Base-by-base conservation (phyloP, 1,140 invertebrate species). In the Caenorhabditis inopinata region DNA sequence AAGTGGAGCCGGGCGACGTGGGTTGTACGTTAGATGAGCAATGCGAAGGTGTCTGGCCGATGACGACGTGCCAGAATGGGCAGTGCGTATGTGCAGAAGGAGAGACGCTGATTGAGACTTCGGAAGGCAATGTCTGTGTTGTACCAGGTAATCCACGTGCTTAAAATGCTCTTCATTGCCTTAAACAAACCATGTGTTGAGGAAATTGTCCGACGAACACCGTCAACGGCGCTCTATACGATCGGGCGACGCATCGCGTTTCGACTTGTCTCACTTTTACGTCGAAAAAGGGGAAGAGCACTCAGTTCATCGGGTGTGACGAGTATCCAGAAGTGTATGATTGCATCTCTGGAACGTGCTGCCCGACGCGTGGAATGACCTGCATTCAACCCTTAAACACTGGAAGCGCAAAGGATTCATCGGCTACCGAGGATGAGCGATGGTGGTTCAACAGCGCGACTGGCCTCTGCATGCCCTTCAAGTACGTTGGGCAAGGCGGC, bases 251-350 rank as follows among this genome's bases (percentile, higher is more conserved):
- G 32, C 84, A 85, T 53, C 32, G 51, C 12, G 42, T 42, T 1
- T 62, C 32, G 18, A 58, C 53, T 1, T 45, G 45, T 45, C 76
- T 38, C 9, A 62, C 32, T 46, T 35, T 78, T 46, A 47, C 49
- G 0, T 45, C 49, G 1, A 58, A 58, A 29, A 81, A 84, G 46
- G 79, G 82, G 49, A 74, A 82, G 14, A 75, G 83, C 1, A 74
- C 58, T 12, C 82, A 76, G n/a, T 85, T 85, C 53, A 78, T 85
- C 12, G 84, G 84, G 14, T 85, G 84, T 62, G 84, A 85, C 27
- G 84, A 85, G 47, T 84, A 62, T 49, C 84, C 84, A 14, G 84
- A 85, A 47, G 47, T 85, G 4, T 85, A 83, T 68, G 84, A 85
- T 53, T 85, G 84, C 48, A 80, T 85, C 16, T 81, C 77, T 47